phyloP scores from a whole-genome alignment of 2,888 invertebrate genomes.

The Diarsia rubi region DNA sequence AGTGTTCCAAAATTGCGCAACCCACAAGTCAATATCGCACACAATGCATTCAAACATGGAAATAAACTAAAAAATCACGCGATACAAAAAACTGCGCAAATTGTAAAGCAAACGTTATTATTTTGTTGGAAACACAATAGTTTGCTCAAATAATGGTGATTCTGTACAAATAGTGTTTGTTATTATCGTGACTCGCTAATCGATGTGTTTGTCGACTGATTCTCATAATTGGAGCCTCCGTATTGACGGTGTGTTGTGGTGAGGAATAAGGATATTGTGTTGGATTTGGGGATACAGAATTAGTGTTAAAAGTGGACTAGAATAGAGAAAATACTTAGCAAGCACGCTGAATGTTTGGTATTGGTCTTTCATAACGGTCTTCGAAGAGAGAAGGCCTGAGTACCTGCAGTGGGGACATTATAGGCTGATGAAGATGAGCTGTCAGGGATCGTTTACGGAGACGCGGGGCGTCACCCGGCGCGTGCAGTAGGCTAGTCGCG shows the following conservation, averaged over 20 bases:
- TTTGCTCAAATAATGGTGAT: constrained; percentile 57
- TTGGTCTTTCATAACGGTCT: no score
- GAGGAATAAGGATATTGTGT: constrained; percentile 29
- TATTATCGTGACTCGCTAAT: constrained; percentile 69
- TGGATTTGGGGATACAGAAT: constrained; percentile 18
- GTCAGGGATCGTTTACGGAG: no score
- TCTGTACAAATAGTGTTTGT: constrained; percentile 51
- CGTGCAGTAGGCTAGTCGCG: no score
- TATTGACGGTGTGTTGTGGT: constrained; percentile 40
- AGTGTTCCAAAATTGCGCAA: constrained; percentile 6
- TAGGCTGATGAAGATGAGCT: no score
- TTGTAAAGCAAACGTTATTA: constrained; percentile 53
- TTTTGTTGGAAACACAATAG: constrained; percentile 54
- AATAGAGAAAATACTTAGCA: not conserved
- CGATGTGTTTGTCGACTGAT: constrained; percentile 59
- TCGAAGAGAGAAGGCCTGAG: no score
- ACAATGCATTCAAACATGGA: constrained; percentile 28
- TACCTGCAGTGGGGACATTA: no score
- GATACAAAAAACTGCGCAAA: constrained; percentile 50
- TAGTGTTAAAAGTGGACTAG: not conserved
- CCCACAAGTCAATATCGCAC: not conserved
- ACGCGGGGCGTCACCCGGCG: no score
- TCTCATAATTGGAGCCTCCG: constrained; percentile 54
- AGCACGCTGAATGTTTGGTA: no score
- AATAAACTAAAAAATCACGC: constrained; percentile 48